Evolutionary conservation across 1,140 invertebrate species (phyloP).

Genomic region (Lucilia sericata): DNA sequence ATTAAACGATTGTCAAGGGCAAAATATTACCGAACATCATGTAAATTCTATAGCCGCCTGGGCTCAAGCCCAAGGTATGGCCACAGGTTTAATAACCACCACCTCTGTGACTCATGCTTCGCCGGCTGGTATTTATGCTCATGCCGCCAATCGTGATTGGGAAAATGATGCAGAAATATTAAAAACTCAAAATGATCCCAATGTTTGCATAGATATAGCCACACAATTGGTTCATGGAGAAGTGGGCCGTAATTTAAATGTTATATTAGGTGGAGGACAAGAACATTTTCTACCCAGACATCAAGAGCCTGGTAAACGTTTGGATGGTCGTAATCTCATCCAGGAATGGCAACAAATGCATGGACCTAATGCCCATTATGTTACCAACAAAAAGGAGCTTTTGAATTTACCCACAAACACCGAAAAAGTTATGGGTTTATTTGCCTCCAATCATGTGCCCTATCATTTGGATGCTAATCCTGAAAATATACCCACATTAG

Average conservation of each 20-base stretch:
- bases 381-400: conserved; percentile 74
- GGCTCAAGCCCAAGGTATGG: conserved; percentile 78
- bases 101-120: conserved; percentile 85
- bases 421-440: conserved; percentile 70
- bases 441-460: conserved; percentile 70
- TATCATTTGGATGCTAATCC: conserved; percentile 70
- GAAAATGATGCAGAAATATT: conserved; percentile 77
- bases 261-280: conserved; percentile 82
- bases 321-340: conserved; percentile 79
- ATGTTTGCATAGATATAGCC: conserved; percentile 78
- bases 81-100: conserved; percentile 79
- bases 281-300: conserved; percentile 73
- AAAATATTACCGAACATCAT: conserved; percentile 69
- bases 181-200: conserved; percentile 56
- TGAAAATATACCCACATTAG: conserved; percentile 75
- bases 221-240: conserved; percentile 77
- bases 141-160: conserved; percentile 80
- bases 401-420: conserved; percentile 60
- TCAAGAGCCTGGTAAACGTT: conserved; percentile 68
- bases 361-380: conserved; percentile 70
- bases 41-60: conserved; percentile 77
- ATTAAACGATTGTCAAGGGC: conserved; percentile 71
- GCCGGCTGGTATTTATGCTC: conserved; percentile 80
- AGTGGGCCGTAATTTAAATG: conserved; percentile 74
- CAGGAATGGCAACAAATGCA: conserved; percentile 75